Conservation (phyloP, 53 echinoderm and acorn worm species). For the Paracentrotus lividus region DNA sequence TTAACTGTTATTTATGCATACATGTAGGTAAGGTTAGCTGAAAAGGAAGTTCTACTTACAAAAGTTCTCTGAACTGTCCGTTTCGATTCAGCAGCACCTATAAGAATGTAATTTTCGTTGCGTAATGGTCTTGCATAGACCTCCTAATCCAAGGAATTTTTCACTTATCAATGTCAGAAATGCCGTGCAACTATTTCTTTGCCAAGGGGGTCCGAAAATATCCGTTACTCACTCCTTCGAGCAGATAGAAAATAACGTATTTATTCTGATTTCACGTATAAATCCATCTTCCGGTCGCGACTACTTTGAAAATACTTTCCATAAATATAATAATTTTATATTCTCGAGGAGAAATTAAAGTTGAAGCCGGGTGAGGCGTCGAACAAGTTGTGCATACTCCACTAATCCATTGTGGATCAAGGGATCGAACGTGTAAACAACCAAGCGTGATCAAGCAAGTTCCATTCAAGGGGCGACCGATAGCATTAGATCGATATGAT, state of each 20-base stretch:
- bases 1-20: too few species aligned
- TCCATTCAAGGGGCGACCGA: background rate
- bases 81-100: too few species aligned
- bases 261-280: background rate
- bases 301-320: background rate
- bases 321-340: background rate
- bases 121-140: too few species aligned
- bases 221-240: too few species aligned
- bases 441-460: constrained; percentile 43
- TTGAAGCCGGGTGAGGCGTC: background rate
- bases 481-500: background rate
- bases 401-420: constrained; percentile 51
- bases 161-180: too few species aligned
- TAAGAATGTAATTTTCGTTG: too few species aligned
- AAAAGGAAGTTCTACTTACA: too few species aligned
- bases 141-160: too few species aligned
- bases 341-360: background rate
- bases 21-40: too few species aligned
- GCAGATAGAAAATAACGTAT: background rate
- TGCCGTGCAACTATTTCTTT: too few species aligned
- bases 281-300: background rate
- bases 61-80: too few species aligned
- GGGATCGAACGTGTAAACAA: constrained; percentile 54
- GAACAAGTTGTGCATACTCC: constrained; percentile 43
- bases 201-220: too few species aligned